A percentile compares a stretch with the other conserved stretches of the same genome.
Conservation (phyloP, 2,797 vertebrate species). For the Nannoperca australis region DNA sequence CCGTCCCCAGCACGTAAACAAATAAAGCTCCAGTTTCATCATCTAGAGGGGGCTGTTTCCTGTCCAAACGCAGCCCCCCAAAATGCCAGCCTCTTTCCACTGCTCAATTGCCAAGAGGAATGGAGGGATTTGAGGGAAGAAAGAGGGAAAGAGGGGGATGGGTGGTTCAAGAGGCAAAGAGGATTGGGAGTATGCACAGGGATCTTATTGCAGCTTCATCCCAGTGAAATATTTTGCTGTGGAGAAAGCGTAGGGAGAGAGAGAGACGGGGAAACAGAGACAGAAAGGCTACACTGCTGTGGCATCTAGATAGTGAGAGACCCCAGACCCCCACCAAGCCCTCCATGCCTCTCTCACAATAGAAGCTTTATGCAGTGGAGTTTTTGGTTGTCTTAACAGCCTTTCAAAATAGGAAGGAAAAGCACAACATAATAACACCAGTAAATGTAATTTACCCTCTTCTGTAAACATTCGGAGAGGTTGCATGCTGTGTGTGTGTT, state of each 20-base stretch:
- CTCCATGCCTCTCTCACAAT: constrained; percentile 70
- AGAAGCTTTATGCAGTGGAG: constrained; percentile 67
- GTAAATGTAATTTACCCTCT: constrained; percentile 59
- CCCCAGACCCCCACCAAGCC: constrained; percentile 68
- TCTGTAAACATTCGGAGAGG: constrained; percentile 47
- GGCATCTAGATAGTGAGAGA: constrained; percentile 75
- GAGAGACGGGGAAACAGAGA: constrained; percentile 56
- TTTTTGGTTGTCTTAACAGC: constrained; percentile 64
- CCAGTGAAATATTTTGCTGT: constrained; percentile 79
- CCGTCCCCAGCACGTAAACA: constrained; percentile 82
- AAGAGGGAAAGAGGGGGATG: constrained; percentile 82
- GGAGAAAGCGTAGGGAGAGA: constrained; percentile 73
- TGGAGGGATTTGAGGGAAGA: constrained; percentile 88
- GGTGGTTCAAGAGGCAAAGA: constrained; percentile 69
- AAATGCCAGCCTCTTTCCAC: constrained; percentile 85
- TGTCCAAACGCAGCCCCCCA: constrained; percentile 75
- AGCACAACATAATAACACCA: constrained; percentile 65
- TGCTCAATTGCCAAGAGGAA: constrained; percentile 84
- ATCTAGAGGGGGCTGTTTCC: constrained; percentile 84
- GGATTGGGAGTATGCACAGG: constrained; percentile 77
- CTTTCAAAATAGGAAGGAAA: constrained; percentile 67
- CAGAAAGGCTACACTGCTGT: constrained; percentile 71
- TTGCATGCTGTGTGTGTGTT: constrained; percentile 22
- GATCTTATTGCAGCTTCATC: constrained; percentile 85
- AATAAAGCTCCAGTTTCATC: constrained; percentile 86